Evolutionary conservation across 2,797 vertebrate species (phyloP), one percentile per base, ranked within the genome.

Genomic region (Anisognathus igniventris): DNA sequence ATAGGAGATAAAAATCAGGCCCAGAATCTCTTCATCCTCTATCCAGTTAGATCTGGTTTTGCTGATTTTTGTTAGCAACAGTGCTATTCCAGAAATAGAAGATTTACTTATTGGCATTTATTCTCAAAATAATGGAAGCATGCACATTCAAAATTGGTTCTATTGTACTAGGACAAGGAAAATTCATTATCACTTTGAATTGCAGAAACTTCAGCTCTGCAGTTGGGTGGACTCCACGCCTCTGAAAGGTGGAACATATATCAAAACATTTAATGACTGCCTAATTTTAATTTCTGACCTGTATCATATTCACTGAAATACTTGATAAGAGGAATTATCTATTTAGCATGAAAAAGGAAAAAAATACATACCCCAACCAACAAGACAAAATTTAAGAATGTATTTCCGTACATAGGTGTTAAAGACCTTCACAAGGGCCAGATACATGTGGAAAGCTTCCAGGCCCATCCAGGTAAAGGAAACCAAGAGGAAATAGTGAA

Each of bases 391-490:
- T 96, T 99, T 99, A 62, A 99, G 98, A 97, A 99, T 99, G 96
- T 99, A 99, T 98, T 98, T 98, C 96, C 98, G 98, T 62, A 99
- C 97, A 48, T 99, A 99, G 21, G 98, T 99, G n/a, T 99, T 99
- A 97, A 99, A 99, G 86, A 99, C 99, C 92, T 98, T 98, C 71
- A 99, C 98, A 17, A 99, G 98, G 54, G 99, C 98, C 92, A 99
- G 97, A 96, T 99, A 99, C 98, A 99, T 99, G 96, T 99, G 99
- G 96, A 99, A 98, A 66, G 99, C 99, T 98, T 99, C 99, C 50
- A 99, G 98, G 50, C 99, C 99, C 97, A 99, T 99, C 99, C 99
- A 99, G 14, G 99, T 99, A 96, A 99, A 99, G 10, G 99, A 99
- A 28, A 98, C 98, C 96, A 99, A 96, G 88, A 99, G 98, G 91